phyloP scores from a whole-genome alignment of 2,888 invertebrate species.

The Minunthozetes semirufus region DNA sequence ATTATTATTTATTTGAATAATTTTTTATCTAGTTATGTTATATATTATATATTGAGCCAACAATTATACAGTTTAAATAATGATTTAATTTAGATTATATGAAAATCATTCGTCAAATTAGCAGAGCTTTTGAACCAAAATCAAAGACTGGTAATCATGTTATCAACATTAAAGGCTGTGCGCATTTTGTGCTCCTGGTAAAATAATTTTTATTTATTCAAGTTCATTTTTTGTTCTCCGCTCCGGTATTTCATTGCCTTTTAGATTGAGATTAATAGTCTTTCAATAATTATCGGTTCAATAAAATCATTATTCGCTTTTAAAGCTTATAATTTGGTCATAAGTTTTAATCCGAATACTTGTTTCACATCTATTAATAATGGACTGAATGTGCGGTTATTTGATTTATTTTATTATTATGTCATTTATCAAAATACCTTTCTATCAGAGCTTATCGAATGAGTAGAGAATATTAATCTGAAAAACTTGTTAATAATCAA shows the following conservation, averaged over 20 bases:
- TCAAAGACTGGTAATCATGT: background rate
- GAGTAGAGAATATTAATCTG: background rate
- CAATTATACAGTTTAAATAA: background rate
- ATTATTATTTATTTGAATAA: background rate
- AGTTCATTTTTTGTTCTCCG: background rate
- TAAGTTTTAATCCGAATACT: conserved; percentile 12
- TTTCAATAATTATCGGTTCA: conserved; percentile 24
- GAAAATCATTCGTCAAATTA: conserved; percentile 18
- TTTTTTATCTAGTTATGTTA: background rate
- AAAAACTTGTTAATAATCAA: conserved; percentile 11
- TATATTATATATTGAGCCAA: no score
- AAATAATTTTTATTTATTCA: background rate
- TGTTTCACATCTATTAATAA: conserved; percentile 1
- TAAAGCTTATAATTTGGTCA: conserved; percentile 13
- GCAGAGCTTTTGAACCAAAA: background rate
- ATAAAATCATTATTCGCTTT: conserved; percentile 24
- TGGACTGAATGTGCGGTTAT: conserved; percentile 16
- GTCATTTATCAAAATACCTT: background rate
- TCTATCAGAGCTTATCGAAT: background rate
- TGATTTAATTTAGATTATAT: conserved; percentile 6
- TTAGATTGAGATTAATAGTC: conserved; percentile 23
- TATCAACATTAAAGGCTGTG: conserved; percentile 1
- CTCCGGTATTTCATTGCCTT: background rate
- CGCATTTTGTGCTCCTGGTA: no score
- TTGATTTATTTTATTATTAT: conserved; percentile 23